Conservation (phyloP, 2,113 vertebrate species). For the Lasiurus borealis region DNA sequence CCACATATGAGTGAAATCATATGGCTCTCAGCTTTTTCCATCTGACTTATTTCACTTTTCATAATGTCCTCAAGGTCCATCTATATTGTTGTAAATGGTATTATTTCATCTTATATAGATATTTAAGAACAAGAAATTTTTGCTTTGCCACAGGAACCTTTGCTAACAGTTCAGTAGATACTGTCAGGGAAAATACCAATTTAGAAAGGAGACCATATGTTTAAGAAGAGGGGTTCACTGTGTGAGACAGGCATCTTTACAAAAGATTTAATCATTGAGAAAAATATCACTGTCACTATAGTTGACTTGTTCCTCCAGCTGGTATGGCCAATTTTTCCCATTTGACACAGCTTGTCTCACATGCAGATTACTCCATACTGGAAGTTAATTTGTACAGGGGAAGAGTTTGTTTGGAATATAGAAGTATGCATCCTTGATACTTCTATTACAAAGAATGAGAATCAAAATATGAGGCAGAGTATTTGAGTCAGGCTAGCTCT, state of each 20-base stretch:
- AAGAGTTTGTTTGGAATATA: neutral
- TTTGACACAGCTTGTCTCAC: neutral
- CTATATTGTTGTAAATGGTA: too few relatives aligned
- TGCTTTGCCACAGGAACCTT: neutral
- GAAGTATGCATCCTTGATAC: neutral
- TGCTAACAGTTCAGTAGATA: neutral
- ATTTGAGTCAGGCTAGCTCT: neutral
- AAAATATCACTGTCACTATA: conserved; percentile 34
- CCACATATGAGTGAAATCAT: too few relatives aligned
- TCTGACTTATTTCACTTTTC: too few relatives aligned
- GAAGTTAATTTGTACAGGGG: neutral
- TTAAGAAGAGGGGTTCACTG: neutral
- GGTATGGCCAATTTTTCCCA: neutral
- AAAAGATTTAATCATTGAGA: neutral
- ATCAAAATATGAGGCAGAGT: neutral
- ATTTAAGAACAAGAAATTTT: neutral
- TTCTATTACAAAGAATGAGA: conserved; percentile 27
- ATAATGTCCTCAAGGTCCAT: too few relatives aligned
- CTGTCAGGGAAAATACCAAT: neutral
- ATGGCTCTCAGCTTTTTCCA: too few relatives aligned
- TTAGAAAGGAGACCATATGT: neutral
- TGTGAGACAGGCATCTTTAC: neutral
- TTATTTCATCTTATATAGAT: neutral
- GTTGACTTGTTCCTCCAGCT: neutral
- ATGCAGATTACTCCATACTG: neutral